Evolutionary conservation across 1,140 invertebrate genomes (phyloP).

Genomic region (Watersipora subatra): DNA sequence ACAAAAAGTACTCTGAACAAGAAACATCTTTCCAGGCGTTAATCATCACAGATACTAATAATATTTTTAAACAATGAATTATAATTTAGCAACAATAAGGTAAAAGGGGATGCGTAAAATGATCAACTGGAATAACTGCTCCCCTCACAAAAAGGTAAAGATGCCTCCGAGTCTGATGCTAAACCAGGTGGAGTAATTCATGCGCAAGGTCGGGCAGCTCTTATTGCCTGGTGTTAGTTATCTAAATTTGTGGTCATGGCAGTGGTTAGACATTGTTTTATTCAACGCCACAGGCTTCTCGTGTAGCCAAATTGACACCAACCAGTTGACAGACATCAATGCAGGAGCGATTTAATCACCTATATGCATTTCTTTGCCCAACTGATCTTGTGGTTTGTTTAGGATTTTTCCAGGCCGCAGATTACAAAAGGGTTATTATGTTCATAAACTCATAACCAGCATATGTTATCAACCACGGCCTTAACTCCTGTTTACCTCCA

Average conservation of each 20-base stretch:
- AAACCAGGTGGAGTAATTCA: no score
- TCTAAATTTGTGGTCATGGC: neutral
- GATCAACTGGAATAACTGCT: no score
- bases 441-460: neutral
- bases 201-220: no score
- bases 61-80: no score
- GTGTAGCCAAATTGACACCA: neutral
- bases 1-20: no score
- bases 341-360: neutral
- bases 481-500: no score
- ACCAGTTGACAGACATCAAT: neutral
- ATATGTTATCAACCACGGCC: neutral
- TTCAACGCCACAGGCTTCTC: neutral
- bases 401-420: neutral
- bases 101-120: no score
- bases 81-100: no score
- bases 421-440: neutral
- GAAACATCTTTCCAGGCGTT: no score
- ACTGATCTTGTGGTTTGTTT: neutral
- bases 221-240: neutral
- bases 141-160: no score
- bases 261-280: neutral
- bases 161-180: no score
- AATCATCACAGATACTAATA: no score
- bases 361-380: neutral